A percentile compares a stretch with the other conserved stretches of the same genome.
Conservation (phyloP, 2,797 vertebrate species). For the Sciurus vulgaris region DNA sequence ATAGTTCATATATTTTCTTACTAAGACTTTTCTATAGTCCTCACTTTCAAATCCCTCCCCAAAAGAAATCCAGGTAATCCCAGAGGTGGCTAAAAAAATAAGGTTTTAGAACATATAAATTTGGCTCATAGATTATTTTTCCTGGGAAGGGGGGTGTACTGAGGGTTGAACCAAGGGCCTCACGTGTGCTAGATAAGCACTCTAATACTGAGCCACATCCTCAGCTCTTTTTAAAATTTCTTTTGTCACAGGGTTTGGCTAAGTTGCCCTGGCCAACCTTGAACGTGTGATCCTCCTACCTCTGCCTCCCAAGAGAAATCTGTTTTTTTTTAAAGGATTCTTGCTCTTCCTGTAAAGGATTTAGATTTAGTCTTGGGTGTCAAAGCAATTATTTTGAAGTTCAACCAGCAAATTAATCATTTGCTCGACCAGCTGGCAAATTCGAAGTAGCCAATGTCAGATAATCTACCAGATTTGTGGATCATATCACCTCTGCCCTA, state of each 20-base stretch:
- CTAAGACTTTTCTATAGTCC: constrained; percentile 8
- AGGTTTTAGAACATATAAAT: constrained; percentile 47
- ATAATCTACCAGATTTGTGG: constrained; percentile 56
- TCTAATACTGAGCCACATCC: neutral
- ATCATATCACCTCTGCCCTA: constrained; percentile 42
- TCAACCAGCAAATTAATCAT: constrained; percentile 60
- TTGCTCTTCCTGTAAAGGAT: constrained; percentile 55
- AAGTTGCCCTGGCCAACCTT: neutral
- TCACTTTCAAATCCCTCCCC: neutral
- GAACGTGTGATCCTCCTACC: neutral
- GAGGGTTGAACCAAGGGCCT: neutral
- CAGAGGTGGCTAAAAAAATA: constrained; percentile 28
- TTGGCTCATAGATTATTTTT: constrained; percentile 5
- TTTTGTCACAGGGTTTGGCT: neutral
- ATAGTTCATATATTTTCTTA: constrained; percentile 42
- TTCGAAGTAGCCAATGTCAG: constrained; percentile 46
- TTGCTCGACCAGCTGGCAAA: constrained; percentile 67
- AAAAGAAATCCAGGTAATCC: constrained; percentile 33
- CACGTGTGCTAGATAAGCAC: no score
- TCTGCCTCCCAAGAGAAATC: neutral
- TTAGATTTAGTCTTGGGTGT: constrained; percentile 60
- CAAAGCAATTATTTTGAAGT: constrained; percentile 68
- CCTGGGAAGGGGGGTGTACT: no score
- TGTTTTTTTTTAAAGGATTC: constrained; percentile 33
- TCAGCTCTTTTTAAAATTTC: neutral